Conservation (phyloP, 2,888 invertebrate species). For the Enchytraeus crypticus region DNA sequence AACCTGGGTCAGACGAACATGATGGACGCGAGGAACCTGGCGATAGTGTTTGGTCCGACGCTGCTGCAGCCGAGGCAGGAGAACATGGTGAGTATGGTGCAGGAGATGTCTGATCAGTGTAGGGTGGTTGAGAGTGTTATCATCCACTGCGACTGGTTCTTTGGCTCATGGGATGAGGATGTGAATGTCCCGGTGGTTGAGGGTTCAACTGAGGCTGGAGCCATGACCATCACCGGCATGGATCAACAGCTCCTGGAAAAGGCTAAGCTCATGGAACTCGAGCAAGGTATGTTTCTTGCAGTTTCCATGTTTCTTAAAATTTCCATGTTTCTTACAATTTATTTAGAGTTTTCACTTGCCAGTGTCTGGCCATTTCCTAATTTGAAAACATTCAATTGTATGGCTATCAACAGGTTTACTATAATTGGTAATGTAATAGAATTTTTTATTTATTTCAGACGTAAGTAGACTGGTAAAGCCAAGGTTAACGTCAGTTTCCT, state of each 20-base stretch:
- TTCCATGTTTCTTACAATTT: too few relatives aligned
- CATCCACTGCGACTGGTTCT: constrained; percentile 71
- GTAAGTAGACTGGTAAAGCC: too few relatives aligned
- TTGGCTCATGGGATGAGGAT: constrained; percentile 55
- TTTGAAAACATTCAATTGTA: too few relatives aligned
- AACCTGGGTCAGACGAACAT: constrained; percentile 73
- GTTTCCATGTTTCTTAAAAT: too few relatives aligned
- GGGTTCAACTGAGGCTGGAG: constrained; percentile 26
- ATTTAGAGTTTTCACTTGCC: too few relatives aligned
- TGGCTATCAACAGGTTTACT: too few relatives aligned
- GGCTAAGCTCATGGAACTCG: constrained; percentile 24
- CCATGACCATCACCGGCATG: constrained; percentile 27
- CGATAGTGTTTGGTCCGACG: constrained; percentile 81
- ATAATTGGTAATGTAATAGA: too few relatives aligned
- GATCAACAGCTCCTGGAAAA: constrained; percentile 26
- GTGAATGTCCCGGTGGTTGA: constrained; percentile 42
- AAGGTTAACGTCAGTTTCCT: too few relatives aligned
- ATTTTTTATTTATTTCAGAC: too few relatives aligned
- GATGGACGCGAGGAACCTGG: constrained; percentile 79
- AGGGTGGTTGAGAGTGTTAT: constrained; percentile 62
- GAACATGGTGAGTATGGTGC: constrained; percentile 59
- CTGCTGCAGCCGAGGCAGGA: constrained; percentile 67
- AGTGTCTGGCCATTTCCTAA: too few relatives aligned
- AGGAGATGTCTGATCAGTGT: constrained; percentile 73
- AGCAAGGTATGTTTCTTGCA: too few relatives aligned